Evolutionary conservation across 2,113 vertebrate species (phyloP).

Genomic region (Equus quagga): DNA sequence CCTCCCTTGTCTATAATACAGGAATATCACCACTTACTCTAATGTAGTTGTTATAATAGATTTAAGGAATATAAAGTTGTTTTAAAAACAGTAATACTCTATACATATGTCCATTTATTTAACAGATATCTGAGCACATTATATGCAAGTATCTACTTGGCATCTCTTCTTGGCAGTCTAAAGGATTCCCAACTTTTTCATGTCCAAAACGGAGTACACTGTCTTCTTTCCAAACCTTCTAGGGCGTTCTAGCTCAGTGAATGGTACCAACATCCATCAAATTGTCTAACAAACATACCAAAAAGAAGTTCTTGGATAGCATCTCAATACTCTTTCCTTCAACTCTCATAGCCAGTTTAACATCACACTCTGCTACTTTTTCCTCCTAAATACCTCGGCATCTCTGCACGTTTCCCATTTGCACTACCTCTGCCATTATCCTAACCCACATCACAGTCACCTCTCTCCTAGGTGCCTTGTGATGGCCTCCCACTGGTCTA

Average conservation of each 20-base stretch:
- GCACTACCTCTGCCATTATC: accelerated
- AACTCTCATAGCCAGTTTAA: neutral
- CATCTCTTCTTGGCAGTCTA: neutral
- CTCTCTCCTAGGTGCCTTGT: neutral
- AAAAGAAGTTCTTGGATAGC: neutral
- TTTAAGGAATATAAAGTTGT: neutral
- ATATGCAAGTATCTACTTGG: neutral
- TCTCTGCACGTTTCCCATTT: neutral
- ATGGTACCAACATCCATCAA: neutral
- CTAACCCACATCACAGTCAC: accelerated
- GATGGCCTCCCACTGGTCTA: neutral
- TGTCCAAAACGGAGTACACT: neutral
- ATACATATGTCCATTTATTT: neutral
- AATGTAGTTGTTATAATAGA: neutral
- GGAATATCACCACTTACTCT: neutral
- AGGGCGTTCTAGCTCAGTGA: neutral
- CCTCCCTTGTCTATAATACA: neutral
- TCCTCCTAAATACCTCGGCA: neutral
- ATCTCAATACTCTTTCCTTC: neutral
- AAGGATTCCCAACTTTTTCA: neutral
- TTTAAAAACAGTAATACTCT: neutral
- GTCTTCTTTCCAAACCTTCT: neutral
- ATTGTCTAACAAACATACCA: neutral
- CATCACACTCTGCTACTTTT: neutral
- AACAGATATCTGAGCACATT: neutral